A percentile compares a stretch with the other conserved stretches of the same genome.
Evolutionary conservation across 1,140 invertebrate genomes (phyloP).

Genomic region (Nasonia longicornis): DNA sequence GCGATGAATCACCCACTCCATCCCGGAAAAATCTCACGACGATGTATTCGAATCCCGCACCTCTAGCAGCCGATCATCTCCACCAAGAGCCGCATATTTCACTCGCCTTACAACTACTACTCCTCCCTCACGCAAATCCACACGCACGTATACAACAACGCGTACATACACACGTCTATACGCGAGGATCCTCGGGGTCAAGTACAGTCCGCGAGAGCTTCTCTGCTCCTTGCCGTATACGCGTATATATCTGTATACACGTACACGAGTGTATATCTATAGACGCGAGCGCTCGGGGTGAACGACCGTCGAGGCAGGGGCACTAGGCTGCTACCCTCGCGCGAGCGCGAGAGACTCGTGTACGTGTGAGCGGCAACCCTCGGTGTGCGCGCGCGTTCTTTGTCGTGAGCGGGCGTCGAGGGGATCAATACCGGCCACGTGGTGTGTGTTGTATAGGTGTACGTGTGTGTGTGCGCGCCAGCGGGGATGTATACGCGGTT

Average conservation of each 20-base stretch:
- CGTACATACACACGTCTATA: not conserved
- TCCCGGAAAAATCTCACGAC: not conserved
- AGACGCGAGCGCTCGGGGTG: slow-evolving; percentile 57
- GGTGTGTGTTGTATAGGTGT: slow-evolving; percentile 51
- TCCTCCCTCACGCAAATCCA: not conserved
- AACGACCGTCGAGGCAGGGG: slow-evolving; percentile 68
- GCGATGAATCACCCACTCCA: not conserved
- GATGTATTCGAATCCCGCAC: not conserved
- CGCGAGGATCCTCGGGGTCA: slow-evolving; percentile 57
- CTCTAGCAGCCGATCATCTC: not conserved
- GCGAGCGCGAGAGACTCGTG: slow-evolving; percentile 50
- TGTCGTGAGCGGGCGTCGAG: slow-evolving; percentile 54
- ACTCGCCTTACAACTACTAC: not conserved
- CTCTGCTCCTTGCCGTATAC: not conserved
- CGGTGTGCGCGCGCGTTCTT: slow-evolving; percentile 37
- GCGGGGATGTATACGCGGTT: not conserved
- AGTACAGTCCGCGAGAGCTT: slow-evolving; percentile 57
- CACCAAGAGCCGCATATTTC: not conserved
- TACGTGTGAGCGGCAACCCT: slow-evolving; percentile 52
- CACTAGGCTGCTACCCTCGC: slow-evolving; percentile 69
- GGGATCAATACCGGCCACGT: slow-evolving; percentile 69
- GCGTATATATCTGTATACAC: slow-evolving; percentile 25
- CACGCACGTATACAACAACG: not conserved
- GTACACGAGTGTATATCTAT: slow-evolving; percentile 21
- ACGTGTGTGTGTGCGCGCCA: not conserved